Base-by-base conservation (phyloP, 2,113 vertebrate genomes). In the Triplophysa dalaica region DNA sequence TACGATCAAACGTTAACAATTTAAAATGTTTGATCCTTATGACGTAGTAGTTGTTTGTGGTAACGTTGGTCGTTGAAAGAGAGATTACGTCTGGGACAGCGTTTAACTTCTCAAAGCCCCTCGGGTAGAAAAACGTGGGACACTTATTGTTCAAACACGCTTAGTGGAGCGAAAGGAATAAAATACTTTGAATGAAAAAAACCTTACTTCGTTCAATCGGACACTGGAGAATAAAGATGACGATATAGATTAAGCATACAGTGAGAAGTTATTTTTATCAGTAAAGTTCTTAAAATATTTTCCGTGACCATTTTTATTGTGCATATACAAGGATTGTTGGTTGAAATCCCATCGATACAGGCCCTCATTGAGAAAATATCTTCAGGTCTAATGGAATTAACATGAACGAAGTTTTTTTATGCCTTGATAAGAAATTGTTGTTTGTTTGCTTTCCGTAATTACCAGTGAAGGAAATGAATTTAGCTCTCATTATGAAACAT, bases 371-470 rank as follows among this genome's bases (percentile, higher is more conserved):
- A 52, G 16, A 52, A 52, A 52, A 70, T 17, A 29, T 24, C 45
- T 69, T 24, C 1, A 24, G 8, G 45, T 70, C 48, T 69, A 29
- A 29, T 70, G 4, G 19, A 19, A 29, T 54, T 11, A 19, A 12
- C 14, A 70, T 2, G 8, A 16, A 17, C 4, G 3, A n/a, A 10
- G 7, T 56, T 86, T 86, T 82, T 29, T 56, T n/a, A 38, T 63
- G 14, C 41, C 6, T 9, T 75, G 38, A 75, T 21, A 45, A 10
- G 4, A 1, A 19, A 48, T 62, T 26, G 58, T 61, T 62, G 58
- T 45, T 45, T 62, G 45, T 62, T 75, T 63, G 41, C 2, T 61
- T 63, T 75, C 41, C 56, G 72, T n/a, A 26, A 48, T 75, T 48
- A 75, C 13, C 58, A 3, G 41, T 8, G 13, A 4, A 45, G 72